Evolutionary conservation across 2,797 vertebrate genomes (phyloP).

Genomic region (Urosaurus nigricauda): DNA sequence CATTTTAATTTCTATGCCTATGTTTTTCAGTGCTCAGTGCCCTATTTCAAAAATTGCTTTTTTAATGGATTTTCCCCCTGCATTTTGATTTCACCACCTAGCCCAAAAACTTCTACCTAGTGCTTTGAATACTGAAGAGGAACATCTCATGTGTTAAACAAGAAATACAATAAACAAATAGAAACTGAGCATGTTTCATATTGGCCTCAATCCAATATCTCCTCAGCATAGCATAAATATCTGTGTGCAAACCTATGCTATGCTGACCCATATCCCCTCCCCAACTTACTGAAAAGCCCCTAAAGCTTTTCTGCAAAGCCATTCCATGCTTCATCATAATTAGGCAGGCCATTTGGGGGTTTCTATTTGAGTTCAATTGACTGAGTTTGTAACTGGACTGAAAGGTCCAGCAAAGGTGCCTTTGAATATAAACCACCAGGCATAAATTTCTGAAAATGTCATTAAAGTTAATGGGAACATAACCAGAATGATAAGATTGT

Average conservation of each 20-base stretch:
- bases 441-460: background rate
- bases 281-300: too few species aligned
- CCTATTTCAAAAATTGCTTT: background rate
- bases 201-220: too few species aligned
- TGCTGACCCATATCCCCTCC: too few species aligned
- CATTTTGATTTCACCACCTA: background rate
- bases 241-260: too few species aligned
- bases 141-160: background rate
- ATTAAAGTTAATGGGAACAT: background rate
- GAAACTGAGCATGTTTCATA: too few species aligned
- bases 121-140: accelerated
- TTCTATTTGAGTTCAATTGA: background rate
- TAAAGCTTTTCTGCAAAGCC: too few species aligned
- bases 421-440: background rate
- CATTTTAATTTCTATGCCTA: background rate
- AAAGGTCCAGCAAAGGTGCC: background rate
- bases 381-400: background rate
- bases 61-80: background rate
- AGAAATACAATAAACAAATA: too few species aligned
- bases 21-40: background rate
- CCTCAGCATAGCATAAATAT: too few species aligned
- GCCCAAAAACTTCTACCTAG: background rate
- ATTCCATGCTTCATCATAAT: too few species aligned
- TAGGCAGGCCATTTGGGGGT: background rate
- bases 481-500: background rate